Evolutionary conservation across 2,113 vertebrate species (phyloP), one percentile per base, ranked within the genome.

Genomic region (Paradoxurus hermaphroditus): DNA sequence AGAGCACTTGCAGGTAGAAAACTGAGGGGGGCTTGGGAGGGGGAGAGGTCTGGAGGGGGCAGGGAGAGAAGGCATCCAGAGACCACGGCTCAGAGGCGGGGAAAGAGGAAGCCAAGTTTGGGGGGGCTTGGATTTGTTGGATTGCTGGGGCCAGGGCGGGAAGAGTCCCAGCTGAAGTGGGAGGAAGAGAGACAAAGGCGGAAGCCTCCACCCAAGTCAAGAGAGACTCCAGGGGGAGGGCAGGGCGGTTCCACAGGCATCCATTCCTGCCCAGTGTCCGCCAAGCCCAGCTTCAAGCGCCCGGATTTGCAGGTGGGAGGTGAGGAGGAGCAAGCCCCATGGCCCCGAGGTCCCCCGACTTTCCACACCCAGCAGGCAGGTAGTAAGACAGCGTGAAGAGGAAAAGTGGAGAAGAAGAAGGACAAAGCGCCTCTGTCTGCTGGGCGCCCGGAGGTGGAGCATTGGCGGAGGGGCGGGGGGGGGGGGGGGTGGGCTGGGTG

Each of bases 401-500:
- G 39, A 25, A 39, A 46, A 13, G n/a, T 12, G 29, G 62, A 62
- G n/a, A 73, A 90, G 7, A 39, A n/a, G 15, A 44, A 36, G 29
- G 59, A 36, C 75, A 39, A 41, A 73, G 51, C 16, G 13, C 34
- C 12, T 49, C 65, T 25, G 59, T 21, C 44, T 0, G 1, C 39
- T 46, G 7, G 13, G 62, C 41, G 59, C 49, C 7, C 13, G 2
- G 77, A 84, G 41, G n/a, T 25, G 15, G 36, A 59, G 75, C 63
- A 53, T 23, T 14, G 68, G 49, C 3, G 2, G 78, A 39, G 31
- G 31, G 31, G 25, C 88, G 18, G 72, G 8, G n/a, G 78, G 41
- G 36, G 2, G 13, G 13, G 27, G 67, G 13, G 0, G 5, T 0
- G 15, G 70, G 84, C 73, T 2, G 12, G n/a, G n/a, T n/a, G n/a